These are phyloP conservation scores for Eupithecia centaureata DNA, from an alignment of 2,888 invertebrate genomes.

Conservation along the genomic window DNA sequence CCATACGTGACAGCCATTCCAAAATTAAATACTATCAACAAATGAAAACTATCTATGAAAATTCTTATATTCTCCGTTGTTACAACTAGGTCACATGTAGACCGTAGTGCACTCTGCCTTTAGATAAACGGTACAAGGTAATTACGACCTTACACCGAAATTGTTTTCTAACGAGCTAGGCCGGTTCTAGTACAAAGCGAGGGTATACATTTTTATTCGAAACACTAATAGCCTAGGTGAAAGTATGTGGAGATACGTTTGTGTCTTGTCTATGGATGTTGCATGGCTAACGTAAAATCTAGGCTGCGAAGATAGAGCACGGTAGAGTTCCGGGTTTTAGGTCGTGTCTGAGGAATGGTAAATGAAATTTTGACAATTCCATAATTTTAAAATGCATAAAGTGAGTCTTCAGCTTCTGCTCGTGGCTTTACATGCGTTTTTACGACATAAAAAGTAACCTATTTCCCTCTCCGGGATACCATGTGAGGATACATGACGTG, in stretches of 20 bases:
- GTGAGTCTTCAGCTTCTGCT: too few species aligned
- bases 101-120: conserved; percentile 26
- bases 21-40: conserved; percentile 18
- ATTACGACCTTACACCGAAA: conserved; percentile 39
- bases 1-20: conserved; percentile 11
- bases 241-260: not conserved
- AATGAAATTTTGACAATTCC: not conserved
- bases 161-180: conserved; percentile 33
- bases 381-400: too few species aligned
- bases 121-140: conserved; percentile 40
- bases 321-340: not conserved
- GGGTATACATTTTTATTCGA: not conserved
- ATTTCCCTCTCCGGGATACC: too few species aligned
- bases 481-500: too few species aligned
- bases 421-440: too few species aligned
- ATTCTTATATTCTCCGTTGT: conserved; percentile 26
- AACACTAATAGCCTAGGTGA: conserved; percentile 3
- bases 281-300: not conserved
- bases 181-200: conserved; percentile 2
- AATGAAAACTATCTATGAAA: conserved; percentile 29
- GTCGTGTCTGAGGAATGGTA: not conserved
- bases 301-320: not conserved
- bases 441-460: too few species aligned
- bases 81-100: conserved; percentile 38
- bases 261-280: not conserved